phyloP scores from a whole-genome alignment of 2,113 vertebrate species.

The Ovis canadensis region DNA sequence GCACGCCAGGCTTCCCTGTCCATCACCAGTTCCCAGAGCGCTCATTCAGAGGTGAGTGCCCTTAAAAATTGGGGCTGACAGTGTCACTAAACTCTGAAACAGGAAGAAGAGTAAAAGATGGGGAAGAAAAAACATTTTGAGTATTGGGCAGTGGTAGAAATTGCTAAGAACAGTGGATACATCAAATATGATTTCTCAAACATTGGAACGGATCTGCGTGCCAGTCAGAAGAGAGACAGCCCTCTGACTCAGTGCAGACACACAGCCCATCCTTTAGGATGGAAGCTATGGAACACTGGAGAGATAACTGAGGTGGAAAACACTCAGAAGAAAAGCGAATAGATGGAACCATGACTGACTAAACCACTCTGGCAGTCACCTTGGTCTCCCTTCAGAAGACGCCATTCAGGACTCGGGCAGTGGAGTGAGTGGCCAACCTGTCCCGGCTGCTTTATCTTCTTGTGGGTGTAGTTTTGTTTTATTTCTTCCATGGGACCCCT shows the following conservation, averaged over 20 bases:
- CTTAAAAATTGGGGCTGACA: neutral
- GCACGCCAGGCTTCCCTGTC: neutral
- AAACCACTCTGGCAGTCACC: neutral
- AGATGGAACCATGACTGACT: neutral
- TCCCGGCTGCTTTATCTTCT: neutral
- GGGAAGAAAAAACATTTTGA: neutral
- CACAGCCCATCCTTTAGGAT: neutral
- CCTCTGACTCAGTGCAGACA: neutral
- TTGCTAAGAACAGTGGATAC: neutral
- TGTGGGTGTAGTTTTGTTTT: neutral
- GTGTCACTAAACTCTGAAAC: neutral
- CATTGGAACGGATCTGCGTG: neutral
- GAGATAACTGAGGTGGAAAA: neutral
- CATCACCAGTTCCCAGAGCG: neutral
- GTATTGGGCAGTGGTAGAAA: neutral
- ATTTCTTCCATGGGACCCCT: neutral
- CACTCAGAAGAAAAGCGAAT: neutral
- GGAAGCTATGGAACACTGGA: neutral
- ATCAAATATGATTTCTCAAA: neutral
- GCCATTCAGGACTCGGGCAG: neutral
- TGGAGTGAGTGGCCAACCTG: fast-evolving
- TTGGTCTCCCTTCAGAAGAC: neutral
- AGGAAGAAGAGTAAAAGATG: neutral
- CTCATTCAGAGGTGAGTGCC: neutral
- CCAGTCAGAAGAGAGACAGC: neutral